These are phyloP conservation scores for Catagonus wagneri DNA, from an alignment of 2,113 vertebrate species.

Conservation along the genomic window DNA sequence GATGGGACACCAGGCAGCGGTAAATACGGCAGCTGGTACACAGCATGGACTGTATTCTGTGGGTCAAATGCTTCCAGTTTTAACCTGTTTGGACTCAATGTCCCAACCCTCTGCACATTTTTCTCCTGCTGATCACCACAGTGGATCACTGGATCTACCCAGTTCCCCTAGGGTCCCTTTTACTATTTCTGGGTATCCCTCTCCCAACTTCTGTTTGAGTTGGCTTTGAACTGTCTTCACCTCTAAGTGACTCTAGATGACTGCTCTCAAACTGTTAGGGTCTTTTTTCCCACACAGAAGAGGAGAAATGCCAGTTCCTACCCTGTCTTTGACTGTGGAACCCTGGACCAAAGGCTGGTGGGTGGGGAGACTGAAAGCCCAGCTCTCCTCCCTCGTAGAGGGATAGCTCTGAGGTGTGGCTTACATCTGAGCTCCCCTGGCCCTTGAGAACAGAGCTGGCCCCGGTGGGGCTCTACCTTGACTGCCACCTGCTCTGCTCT, in stretches of 20 bases:
- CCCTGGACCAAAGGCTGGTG: too few species aligned
- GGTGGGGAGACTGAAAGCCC: not conserved
- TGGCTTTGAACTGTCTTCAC: not conserved
- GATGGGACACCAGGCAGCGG: not conserved
- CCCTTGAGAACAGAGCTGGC: not conserved
- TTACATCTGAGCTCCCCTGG: not conserved
- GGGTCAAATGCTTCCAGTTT: not conserved
- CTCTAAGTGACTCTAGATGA: not conserved
- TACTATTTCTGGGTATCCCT: not conserved
- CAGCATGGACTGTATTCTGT: not conserved
- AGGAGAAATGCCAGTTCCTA: not conserved
- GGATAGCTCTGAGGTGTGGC: not conserved
- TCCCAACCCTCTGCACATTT: not conserved
- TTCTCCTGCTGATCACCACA: not conserved
- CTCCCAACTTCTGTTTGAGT: not conserved
- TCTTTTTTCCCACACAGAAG: not conserved
- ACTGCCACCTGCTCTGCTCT: accelerated
- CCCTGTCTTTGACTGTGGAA: not conserved
- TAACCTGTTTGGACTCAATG: not conserved
- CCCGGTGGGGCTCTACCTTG: not conserved
- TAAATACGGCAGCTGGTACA: accelerated
- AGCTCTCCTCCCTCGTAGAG: not conserved
- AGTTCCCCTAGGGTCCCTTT: not conserved
- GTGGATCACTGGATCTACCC: not conserved
- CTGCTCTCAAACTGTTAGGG: not conserved